Base-by-base conservation (phyloP, 2,113 vertebrate species). In the Myiagra hebetior region DNA sequence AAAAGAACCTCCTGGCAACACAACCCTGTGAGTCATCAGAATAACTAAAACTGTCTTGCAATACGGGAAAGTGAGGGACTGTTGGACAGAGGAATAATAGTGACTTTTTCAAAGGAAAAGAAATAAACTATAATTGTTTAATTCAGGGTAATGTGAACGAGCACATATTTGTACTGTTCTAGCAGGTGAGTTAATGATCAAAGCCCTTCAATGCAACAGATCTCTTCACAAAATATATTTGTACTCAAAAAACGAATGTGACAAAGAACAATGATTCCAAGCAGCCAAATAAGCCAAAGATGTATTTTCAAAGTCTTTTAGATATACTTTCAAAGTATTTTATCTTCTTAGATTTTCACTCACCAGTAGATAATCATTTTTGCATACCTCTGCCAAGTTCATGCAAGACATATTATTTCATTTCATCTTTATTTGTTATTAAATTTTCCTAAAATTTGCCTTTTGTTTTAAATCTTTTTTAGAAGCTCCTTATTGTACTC, bases 1-100 rank as follows among this genome's bases (percentile, higher is more conserved):
- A 92, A 82, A 80, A 85, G 56, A 91, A 52, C 7, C 39, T 95
- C 69, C 84, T 95, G 93, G 84, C 91, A 96, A 56, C 60, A 56
- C 35, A 87, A 31, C 26, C 10, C 26, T 72, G 10, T 89, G 84
- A 91, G 69, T 96, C 91, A 92, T 78, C 79, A 88, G 69, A 89
- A 85, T 85, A 52, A 55, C 44, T 92, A 62, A 84, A 94, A 85
- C 39, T 75, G 60, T 23, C n/a, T 68, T 89, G 27, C 39, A 87
- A 41, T 78, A 85, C 42, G 44, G 31, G 22, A 81, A 92, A 95
- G 52, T 50, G 28, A 59, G 39, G n/a, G 33, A 74, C 24, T 77
- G 21, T 81, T 92, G 60, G 88, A 94, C 79, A 82, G 52, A 67
- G 28, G 5, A 81, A 75, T 75, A 64, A 75, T 10, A 78, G 41